A percentile compares a stretch with the other conserved stretches of the same genome.
Evolutionary conservation across 2,113 vertebrate genomes (phyloP).

Genomic region (Cottus gobio): DNA sequence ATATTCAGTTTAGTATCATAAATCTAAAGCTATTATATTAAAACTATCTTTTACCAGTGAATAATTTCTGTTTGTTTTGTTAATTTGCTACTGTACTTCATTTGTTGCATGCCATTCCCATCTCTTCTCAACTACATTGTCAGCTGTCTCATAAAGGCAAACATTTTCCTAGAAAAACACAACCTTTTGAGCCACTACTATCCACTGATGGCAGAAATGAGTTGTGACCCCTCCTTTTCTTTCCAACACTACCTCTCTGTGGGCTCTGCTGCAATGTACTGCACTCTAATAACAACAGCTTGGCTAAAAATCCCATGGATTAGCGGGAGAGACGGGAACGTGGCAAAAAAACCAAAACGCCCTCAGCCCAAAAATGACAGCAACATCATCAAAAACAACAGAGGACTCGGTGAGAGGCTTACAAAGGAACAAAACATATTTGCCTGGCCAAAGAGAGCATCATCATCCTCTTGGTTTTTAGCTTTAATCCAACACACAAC

Average conservation of each 20-base stretch:
- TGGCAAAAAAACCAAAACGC: slow-evolving; percentile 58
- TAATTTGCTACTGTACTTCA: background rate
- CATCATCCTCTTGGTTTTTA: slow-evolving; percentile 64
- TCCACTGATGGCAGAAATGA: slow-evolving; percentile 16
- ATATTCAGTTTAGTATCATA: background rate
- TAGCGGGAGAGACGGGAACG: slow-evolving; percentile 45
- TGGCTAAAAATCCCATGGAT: slow-evolving; percentile 65
- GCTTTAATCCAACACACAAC: slow-evolving; percentile 61
- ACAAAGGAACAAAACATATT: slow-evolving; percentile 71
- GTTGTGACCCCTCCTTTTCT: slow-evolving; percentile 4
- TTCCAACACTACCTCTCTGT: background rate
- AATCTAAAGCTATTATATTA: background rate
- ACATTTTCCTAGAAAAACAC: background rate
- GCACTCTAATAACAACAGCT: slow-evolving; percentile 68
- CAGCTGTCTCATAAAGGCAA: background rate
- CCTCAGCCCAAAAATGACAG: slow-evolving; percentile 44
- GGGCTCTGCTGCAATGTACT: slow-evolving; percentile 32
- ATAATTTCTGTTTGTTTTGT: background rate
- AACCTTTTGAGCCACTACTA: background rate
- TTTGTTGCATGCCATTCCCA: background rate
- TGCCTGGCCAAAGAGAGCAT: slow-evolving; percentile 69
- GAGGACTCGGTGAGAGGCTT: slow-evolving; percentile 35
- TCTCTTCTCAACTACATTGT: background rate
- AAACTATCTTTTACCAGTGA: background rate
- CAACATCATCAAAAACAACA: slow-evolving; percentile 56